Percentiles rank a stretch among this genome's conserved stretches.
These are phyloP conservation scores for Trialeurodes vaporariorum DNA, from an alignment of 1,140 invertebrate species.

Conservation along the genomic window DNA sequence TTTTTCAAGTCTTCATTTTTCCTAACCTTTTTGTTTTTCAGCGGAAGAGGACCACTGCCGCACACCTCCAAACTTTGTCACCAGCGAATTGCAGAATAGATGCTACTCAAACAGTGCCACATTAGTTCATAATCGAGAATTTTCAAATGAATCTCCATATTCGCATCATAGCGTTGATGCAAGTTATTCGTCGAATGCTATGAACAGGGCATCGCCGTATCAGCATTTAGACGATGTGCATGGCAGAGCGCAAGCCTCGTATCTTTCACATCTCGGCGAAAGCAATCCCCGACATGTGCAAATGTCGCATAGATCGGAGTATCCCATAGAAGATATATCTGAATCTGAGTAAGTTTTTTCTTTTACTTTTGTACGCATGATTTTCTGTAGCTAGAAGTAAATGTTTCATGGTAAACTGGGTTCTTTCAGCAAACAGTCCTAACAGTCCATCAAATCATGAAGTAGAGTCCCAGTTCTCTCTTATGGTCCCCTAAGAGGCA, in stretches of 20 bases:
- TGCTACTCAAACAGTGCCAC: constrained; percentile 8
- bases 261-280: background rate
- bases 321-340: constrained; percentile 29
- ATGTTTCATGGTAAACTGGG: too few species aligned
- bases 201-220: background rate
- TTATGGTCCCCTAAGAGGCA: too few species aligned
- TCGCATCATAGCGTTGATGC: constrained; percentile 5
- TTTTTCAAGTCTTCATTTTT: background rate
- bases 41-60: constrained; percentile 24
- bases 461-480: too few species aligned
- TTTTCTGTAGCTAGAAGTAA: too few species aligned
- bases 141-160: constrained; percentile 5
- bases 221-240: constrained; percentile 3
- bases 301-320: constrained; percentile 1
- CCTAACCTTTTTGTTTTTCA: constrained; percentile 10
- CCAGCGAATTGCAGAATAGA: background rate
- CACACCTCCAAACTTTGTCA: constrained; percentile 4
- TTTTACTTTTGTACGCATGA: too few species aligned
- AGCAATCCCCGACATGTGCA: constrained; percentile 15
- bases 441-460: too few species aligned
- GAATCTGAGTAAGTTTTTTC: constrained; percentile 42
- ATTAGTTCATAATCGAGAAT: constrained; percentile 3
- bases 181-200: background rate
- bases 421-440: too few species aligned
- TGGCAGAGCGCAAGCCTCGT: background rate